Base-by-base conservation (phyloP, 2,888 invertebrate species). In the Ennomos fuscantarius region DNA sequence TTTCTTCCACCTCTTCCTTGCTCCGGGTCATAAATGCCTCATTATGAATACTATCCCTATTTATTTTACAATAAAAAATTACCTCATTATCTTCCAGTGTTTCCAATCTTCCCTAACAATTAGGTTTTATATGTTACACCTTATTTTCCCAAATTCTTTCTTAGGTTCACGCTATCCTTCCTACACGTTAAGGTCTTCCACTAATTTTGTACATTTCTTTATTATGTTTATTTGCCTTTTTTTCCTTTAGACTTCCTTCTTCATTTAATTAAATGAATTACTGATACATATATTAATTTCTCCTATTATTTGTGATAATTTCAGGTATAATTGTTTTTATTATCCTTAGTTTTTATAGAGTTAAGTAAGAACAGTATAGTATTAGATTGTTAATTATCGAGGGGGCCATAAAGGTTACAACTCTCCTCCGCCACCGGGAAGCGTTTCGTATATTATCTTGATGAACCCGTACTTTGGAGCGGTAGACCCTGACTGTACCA, bases 131-230 rank as follows among this genome's bases (percentile, higher is more conserved):
- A 24, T 24, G 2, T 24, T 24, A 1, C 24, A 5, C n/a, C 6
- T 42, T 42, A 10, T n/a, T 9, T 31, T 11, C 10, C n/a, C 24
- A 13, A 9, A 15, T 32, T 24, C 9, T 1, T n/a, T 24, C 9
- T 11, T 31, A 15, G 8, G 8, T 8, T 44, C 34, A 36, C 15
- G 10, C 33, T n/a, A 10, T 12, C 11, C 37, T 44, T 49, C 39
- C 39, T 40, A 35, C 44, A 49, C 41, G 46, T 55, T 15, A 49
- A 8, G 49, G 49, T 55, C 49, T 55, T 55, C 55, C 55, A 55
- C 36, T 40, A 33, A 33, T 44, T 44, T 55, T 10, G 53, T 40
- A 15, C 10, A 8, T 34, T 45, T 8, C 9, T 34, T 52, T 40
- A 1, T 36, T 36, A 10, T 6, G 9, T 31, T 31, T 24, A 24